These are phyloP conservation scores for Procambarus virginalis DNA, from an alignment of 1,140 invertebrate genomes.

Conservation along the genomic window DNA sequence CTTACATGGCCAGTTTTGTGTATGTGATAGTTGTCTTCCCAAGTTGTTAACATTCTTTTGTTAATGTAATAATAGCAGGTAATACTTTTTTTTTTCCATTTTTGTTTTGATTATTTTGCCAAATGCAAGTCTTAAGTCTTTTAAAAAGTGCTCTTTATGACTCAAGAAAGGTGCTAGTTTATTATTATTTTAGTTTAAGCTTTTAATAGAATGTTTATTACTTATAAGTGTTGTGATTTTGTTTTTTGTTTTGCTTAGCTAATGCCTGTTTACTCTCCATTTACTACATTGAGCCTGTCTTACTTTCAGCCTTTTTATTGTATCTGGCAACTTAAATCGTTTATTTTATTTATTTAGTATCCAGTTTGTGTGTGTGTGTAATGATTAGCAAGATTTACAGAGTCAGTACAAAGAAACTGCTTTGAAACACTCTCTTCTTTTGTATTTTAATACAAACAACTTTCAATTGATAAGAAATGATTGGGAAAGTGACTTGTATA, in stretches of 20 bases:
- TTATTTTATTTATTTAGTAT: neutral
- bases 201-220: constrained; percentile 26
- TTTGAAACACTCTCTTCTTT: neutral
- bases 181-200: constrained; percentile 24
- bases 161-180: constrained; percentile 59
- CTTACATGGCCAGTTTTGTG: constrained; percentile 55
- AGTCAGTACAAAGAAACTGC: neutral
- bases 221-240: constrained; percentile 65
- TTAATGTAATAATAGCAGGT: constrained; percentile 28
- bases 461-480: too few species aligned
- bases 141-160: constrained; percentile 55
- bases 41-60: constrained; percentile 51
- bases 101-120: constrained; percentile 36
- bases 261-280: constrained; percentile 13
- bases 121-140: constrained; percentile 50
- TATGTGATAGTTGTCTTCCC: constrained; percentile 60
- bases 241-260: constrained; percentile 27
- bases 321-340: neutral
- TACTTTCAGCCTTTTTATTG: constrained; percentile 2
- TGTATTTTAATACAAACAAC: neutral
- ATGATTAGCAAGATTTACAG: neutral
- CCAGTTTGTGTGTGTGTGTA: neutral
- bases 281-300: constrained; percentile 22
- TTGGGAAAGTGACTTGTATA: neutral
- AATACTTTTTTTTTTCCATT: constrained; percentile 20